Base-by-base conservation (phyloP, 2,888 invertebrate genomes). In the Laothoe populi region DNA sequence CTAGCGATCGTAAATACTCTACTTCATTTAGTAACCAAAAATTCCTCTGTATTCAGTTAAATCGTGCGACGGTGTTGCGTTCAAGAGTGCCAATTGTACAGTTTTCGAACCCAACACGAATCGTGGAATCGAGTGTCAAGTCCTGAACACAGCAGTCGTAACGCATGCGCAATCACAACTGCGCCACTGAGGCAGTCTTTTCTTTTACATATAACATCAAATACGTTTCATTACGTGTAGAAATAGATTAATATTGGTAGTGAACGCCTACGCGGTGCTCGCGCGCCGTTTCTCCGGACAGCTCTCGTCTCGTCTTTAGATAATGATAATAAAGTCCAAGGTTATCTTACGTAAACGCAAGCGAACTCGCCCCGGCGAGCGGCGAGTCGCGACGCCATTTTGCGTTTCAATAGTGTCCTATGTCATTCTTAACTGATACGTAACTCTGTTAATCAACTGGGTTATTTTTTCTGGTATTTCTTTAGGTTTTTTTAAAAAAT, bases 251-350 rank as follows among this genome's bases (percentile, higher is more conserved):
- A 53, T 53, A 31, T 31, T 35, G n/a, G 49, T 31, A 16, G 49
- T 42, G 44, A 10, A 53, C 53, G 31, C 53, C 53, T 53, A 53
- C 53, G 53, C 53, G 31, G 7, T 35, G 53, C 53, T 31, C 31
- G 4, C 31, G 31, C 53, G 48, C 48, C 24, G 48, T 13, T 24
- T n/a, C n/a, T 16, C 53, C 31, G 16, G 31, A 19, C n/a, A n/a
- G 53, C 44, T 53, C 53, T 35, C 53, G 60, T 60, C 67, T 61
- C 62, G 45, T 62, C 63, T 65, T 49, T 61, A 68, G 67, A 71
- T 66, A 64, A 64, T 63, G 71, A 72, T 72, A 70, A 73, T 69
- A 70, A 71, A 70, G 73, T 71, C 71, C 75, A 74, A 73, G 74
- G 73, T 70, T 67, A 65, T 57, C 38, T 69, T 66, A 64, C 68